phyloP scores from a whole-genome alignment of 2,113 vertebrate species.

The Mixornis gularis region DNA sequence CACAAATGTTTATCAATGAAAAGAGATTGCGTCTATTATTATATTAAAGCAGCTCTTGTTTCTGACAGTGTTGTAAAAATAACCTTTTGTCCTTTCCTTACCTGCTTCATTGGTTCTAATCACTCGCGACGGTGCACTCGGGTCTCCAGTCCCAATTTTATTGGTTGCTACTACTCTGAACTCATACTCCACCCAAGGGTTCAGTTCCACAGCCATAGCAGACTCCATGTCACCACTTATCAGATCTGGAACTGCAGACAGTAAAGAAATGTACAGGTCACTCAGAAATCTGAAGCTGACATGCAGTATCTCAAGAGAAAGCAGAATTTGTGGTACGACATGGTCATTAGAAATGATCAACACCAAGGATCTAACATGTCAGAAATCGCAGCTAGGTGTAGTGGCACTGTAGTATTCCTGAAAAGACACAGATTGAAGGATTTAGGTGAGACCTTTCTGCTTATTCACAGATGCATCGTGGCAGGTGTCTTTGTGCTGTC shows the following conservation, averaged over 20 bases:
- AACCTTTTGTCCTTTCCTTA: constrained; percentile 43
- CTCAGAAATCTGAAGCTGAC: background rate
- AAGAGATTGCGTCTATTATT: background rate
- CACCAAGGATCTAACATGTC: background rate
- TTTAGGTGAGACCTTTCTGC: background rate
- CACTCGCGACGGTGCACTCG: constrained; percentile 84
- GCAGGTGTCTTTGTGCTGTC: constrained; percentile 4
- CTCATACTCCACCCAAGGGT: constrained; percentile 97
- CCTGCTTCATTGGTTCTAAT: constrained; percentile 94
- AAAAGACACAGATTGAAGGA: background rate
- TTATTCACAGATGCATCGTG: background rate
- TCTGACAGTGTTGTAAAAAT: background rate
- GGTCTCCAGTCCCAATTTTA: constrained; percentile 91
- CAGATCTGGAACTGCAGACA: constrained; percentile 82
- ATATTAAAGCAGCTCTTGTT: background rate
- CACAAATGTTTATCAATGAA: background rate
- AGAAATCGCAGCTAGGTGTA: background rate
- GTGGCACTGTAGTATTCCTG: background rate
- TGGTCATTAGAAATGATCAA: background rate
- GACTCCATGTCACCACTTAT: constrained; percentile 95
- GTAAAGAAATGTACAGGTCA: background rate
- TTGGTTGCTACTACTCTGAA: constrained; percentile 95
- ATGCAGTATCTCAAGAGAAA: background rate
- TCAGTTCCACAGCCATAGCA: constrained; percentile 90
- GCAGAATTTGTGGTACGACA: background rate